Evolutionary conservation across 2,797 vertebrate species (phyloP), one percentile per base, ranked within the genome.

Genomic region (Pseudochirops cupreus): DNA sequence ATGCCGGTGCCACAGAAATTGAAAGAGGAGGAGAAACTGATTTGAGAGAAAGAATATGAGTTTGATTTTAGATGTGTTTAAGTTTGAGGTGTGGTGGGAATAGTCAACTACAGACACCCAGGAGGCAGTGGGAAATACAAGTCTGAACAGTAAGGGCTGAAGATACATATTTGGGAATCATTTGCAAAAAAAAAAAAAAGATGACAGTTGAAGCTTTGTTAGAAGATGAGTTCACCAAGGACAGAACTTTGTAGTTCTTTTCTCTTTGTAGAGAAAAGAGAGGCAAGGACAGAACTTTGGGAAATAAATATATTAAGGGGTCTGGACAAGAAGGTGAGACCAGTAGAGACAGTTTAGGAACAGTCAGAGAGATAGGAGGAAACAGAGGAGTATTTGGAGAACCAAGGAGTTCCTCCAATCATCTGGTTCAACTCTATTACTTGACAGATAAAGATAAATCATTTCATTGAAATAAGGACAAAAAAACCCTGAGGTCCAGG

Each of bases 31-130:
- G 39, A 82, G 39, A 46, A 82, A 26, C 39, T 50, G 74, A 82
- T 24, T 46, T 82, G 24, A 87, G 39, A 87, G 74, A 87, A 46
- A 67, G 59, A 87, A 46, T 46, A 82, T 10, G 39, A 87, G 9
- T 87, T 87, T 87, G 74, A 87, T 87, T 28, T 87, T 87, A 46
- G 74, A 46, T 87, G 74, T 87, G 24, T 50, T 74, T 82, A 46
- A 82, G 74, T 82, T 46, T 87, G 74, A 87, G 39, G 74, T 87
- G 74, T 87, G 74, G 74, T 87, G 74, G 74, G 74, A 87, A 87
- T 28, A 87, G 18, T 50, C 74, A 26, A 50, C 74, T 50, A 50
- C 0, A 87, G 74, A 87, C 74, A 87, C 46, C 74, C 24, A 50
- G 39, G 26, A 87, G 74, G 21, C 39, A 87, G 39, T 21, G 50